A percentile compares a stretch with the other conserved stretches of the same genome.
These are phyloP conservation scores for Aspidoscelis tigris DNA, from an alignment of 2,113 vertebrate species.

Conservation along the genomic window DNA sequence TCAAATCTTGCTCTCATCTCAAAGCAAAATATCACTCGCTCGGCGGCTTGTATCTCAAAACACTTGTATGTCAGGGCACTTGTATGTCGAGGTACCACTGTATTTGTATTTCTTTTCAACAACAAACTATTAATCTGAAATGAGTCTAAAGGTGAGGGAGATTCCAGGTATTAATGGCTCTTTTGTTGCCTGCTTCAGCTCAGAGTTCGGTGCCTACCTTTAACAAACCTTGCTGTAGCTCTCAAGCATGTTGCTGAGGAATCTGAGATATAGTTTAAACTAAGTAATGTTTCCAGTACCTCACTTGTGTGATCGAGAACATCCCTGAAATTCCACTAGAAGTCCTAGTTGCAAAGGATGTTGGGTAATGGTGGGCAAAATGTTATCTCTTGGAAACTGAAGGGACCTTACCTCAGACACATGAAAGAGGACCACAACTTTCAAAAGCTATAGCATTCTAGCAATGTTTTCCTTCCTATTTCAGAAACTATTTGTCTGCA, in stretches of 20 bases:
- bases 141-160: neutral
- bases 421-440: no score
- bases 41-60: no score
- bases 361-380: neutral
- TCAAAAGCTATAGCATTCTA: no score
- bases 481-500: neutral
- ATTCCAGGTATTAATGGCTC: neutral
- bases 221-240: no score
- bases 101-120: neutral
- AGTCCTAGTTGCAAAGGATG: neutral
- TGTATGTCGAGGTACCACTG: no score
- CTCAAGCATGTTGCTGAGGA: neutral
- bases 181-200: neutral
- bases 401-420: neutral
- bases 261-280: neutral
- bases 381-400: neutral
- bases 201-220: neutral
- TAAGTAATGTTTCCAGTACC: no score
- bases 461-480: neutral
- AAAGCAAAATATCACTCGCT: no score
- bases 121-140: neutral
- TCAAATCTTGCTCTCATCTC: no score
- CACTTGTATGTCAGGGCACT: no score
- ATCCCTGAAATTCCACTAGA: neutral
- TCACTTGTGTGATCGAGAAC: neutral